These are phyloP conservation scores for Balanococcus diminutus DNA, from an alignment of 2,888 invertebrate species.

Conservation along the genomic window DNA sequence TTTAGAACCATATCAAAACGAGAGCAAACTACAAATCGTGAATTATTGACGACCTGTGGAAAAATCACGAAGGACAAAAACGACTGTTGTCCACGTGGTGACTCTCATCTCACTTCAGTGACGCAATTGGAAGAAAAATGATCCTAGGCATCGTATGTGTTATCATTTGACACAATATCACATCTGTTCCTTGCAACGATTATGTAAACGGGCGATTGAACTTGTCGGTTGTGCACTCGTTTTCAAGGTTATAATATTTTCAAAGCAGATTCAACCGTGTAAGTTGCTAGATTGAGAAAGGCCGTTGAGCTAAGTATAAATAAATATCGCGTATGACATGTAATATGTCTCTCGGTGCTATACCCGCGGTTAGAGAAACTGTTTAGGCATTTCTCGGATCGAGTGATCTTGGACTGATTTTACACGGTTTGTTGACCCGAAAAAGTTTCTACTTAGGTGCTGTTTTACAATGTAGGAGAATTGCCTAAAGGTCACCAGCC, in stretches of 20 bases:
- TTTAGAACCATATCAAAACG: neutral
- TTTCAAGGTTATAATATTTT: neutral
- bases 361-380: no score
- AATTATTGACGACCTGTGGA: neutral
- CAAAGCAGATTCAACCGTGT: neutral
- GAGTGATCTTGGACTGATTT: no score
- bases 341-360: no score
- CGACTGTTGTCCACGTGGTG: neutral
- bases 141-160: neutral
- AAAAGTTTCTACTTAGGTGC: no score
- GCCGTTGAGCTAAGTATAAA: neutral
- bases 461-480: no score
- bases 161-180: neutral
- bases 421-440: no score
- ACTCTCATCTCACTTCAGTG: neutral
- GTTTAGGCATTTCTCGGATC: no score
- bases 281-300: neutral
- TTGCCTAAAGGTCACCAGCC: no score
- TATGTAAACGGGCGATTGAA: neutral
- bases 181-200: neutral
- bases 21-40: no score
- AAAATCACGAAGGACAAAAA: neutral
- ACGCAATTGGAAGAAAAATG: no score
- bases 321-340: no score
- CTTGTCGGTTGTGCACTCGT: conserved; percentile 20